phyloP scores from a whole-genome alignment of 1,140 invertebrate genomes.

The Oedothorax gibbosus region DNA sequence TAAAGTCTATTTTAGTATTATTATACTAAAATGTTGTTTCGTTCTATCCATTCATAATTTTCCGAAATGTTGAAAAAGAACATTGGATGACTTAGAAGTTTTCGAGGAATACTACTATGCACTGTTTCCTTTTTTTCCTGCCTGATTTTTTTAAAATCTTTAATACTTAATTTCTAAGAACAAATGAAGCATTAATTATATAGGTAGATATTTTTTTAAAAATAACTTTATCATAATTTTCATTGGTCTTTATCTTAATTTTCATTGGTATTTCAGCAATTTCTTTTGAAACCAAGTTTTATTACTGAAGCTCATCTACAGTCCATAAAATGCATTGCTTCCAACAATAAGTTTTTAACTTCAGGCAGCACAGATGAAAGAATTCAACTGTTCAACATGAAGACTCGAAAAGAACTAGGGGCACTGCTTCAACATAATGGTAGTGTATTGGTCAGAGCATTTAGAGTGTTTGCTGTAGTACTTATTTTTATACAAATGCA shows the following conservation, averaged over 20 bases:
- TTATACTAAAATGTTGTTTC: no score
- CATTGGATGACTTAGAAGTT: no score
- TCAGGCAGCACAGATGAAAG: conserved; percentile 92
- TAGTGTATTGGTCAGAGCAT: conserved; percentile 50
- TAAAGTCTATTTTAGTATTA: no score
- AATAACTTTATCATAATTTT: background rate
- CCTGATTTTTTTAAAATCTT: background rate
- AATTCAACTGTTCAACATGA: conserved; percentile 87
- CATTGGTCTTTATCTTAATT: background rate
- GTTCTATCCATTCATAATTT: no score
- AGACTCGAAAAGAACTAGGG: conserved; percentile 80
- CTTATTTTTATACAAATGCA: background rate
- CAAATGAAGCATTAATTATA: no score
- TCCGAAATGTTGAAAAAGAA: no score
- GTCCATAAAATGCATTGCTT: conserved; percentile 80
- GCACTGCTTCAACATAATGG: conserved; percentile 84
- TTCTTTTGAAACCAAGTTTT: conserved; percentile 79
- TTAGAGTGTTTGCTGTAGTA: background rate
- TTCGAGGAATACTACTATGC: no score
- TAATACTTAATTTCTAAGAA: background rate
- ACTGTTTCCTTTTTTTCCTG: no score
- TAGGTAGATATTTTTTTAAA: no score
- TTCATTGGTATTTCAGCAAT: conserved; percentile 23
- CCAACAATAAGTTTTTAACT: conserved; percentile 80
- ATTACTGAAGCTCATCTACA: conserved; percentile 86